Evolutionary conservation across 2,113 vertebrate genomes (phyloP), one percentile per base, ranked within the genome.

Genomic region (Hiodon tergisus): DNA sequence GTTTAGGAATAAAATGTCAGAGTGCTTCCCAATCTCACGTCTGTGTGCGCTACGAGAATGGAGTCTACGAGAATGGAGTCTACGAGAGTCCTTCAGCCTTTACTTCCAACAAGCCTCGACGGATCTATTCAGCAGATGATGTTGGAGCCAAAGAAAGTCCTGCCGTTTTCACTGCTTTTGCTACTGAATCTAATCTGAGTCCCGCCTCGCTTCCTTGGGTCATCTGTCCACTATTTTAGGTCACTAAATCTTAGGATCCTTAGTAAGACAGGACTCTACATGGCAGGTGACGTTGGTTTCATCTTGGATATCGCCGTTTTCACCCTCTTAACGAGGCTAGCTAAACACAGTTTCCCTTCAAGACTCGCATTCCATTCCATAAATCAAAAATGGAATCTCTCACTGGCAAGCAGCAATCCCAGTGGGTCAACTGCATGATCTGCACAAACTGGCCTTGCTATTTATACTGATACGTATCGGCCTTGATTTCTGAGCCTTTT

Each of bases 231-330:
- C 31, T 31, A 31, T 31, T 31, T 31, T 31, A 31, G 31, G 31
- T 31, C 31, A 31, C 31, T 71, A 71, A 71, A 59, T 54, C 13
- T 11, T 14, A 46, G 8, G 17, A n/a, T 73, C 52, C 55, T 75
- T 11, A 4, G 54, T 51, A 48, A 53, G 53, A 67, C 8, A 67
- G 11, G 55, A 54, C 47, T 75, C 65, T 83, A 86, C 82, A 85
- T 79, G 80, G 81, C 83, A 78, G 73, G 77, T 74, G 67, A 53
- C 86, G 88, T 82, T 83, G 85, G 85, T 84, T 84, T 81, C 62
- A 77, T 57, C 67, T 79, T 76, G 81, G 82, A 80, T 79, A 84
- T 83, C 81, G 78, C 77, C 77, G 62, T 63, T 70, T 55, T 73
- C 75, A 74, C 76, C 70, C 7, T 69, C 77, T 79, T 82, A 31